These are phyloP conservation scores for Solea senegalensis DNA, from an alignment of 2,113 vertebrate genomes.

Conservation along the genomic window DNA sequence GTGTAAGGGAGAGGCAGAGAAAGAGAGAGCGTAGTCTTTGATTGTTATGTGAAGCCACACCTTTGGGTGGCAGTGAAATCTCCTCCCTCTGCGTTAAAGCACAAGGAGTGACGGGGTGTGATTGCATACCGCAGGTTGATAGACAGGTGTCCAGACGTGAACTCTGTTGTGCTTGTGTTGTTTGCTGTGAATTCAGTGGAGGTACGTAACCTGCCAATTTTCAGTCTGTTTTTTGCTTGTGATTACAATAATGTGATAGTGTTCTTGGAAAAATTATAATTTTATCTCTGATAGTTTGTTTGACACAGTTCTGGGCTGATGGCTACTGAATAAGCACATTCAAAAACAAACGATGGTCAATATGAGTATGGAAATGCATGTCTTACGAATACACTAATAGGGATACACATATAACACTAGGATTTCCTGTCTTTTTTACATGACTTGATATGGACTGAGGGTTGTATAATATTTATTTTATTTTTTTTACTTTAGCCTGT, in stretches of 20 bases:
- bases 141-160: conserved; percentile 34
- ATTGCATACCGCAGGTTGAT: conserved; percentile 21
- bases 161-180: conserved; percentile 4
- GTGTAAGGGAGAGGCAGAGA: not conserved
- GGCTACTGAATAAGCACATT: too few relatives aligned
- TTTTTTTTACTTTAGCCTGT: too few relatives aligned
- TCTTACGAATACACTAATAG: too few relatives aligned
- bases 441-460: too few relatives aligned
- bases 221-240: not conserved
- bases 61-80: conserved; percentile 83
- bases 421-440: too few relatives aligned
- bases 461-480: too few relatives aligned
- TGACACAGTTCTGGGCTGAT: too few relatives aligned
- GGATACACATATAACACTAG: too few relatives aligned
- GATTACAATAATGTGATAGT: not conserved
- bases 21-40: conserved; percentile 34
- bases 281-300: too few relatives aligned
- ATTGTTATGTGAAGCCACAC: conserved; percentile 83
- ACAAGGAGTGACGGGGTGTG: conserved; percentile 45
- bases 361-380: too few relatives aligned
- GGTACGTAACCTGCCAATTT: conserved; percentile 49
- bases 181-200: conserved; percentile 4
- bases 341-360: too few relatives aligned
- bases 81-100: conserved; percentile 81
- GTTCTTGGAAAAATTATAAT: too few relatives aligned